phyloP scores from a whole-genome alignment of 2,113 vertebrate genomes.

The Pipa parva region DNA sequence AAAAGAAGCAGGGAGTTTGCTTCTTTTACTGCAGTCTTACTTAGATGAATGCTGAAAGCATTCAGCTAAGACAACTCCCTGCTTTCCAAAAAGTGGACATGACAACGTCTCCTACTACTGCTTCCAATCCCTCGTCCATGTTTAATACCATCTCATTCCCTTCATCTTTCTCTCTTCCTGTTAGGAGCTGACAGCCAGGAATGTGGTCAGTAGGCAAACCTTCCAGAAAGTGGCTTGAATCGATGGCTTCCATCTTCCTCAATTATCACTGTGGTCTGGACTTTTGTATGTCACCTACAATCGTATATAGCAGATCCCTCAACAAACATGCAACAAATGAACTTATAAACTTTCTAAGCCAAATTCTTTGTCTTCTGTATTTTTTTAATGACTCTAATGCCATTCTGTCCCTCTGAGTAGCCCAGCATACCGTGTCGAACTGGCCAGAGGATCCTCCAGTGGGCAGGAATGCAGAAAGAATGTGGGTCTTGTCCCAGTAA shows the following conservation, averaged over 20 bases:
- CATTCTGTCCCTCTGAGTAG: too few species aligned
- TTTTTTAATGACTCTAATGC: not conserved
- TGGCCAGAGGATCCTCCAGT: too few species aligned
- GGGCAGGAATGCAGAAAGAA: too few species aligned
- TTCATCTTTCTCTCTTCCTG: conserved; percentile 12
- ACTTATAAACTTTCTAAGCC: not conserved
- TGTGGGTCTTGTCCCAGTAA: too few species aligned
- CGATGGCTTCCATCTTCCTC: not conserved
- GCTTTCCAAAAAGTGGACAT: not conserved
- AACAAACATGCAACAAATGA: not conserved
- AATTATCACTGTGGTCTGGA: not conserved
- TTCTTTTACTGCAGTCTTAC: too few species aligned
- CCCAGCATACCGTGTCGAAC: too few species aligned
- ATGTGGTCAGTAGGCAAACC: conserved; percentile 76
- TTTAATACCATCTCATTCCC: not conserved
- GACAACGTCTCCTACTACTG: too few species aligned
- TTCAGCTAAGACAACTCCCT: too few species aligned
- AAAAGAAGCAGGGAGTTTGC: too few species aligned
- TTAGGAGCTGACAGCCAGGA: conserved; percentile 81
- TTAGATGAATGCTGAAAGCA: too few species aligned
- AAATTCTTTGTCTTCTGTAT: not conserved
- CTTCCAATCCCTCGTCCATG: not conserved
- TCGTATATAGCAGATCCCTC: not conserved
- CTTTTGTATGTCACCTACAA: too few species aligned
- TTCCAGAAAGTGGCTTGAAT: conserved; percentile 78